Evolutionary conservation across 2,797 vertebrate genomes (phyloP).

Genomic region (Platyrinchus mystaceus): DNA sequence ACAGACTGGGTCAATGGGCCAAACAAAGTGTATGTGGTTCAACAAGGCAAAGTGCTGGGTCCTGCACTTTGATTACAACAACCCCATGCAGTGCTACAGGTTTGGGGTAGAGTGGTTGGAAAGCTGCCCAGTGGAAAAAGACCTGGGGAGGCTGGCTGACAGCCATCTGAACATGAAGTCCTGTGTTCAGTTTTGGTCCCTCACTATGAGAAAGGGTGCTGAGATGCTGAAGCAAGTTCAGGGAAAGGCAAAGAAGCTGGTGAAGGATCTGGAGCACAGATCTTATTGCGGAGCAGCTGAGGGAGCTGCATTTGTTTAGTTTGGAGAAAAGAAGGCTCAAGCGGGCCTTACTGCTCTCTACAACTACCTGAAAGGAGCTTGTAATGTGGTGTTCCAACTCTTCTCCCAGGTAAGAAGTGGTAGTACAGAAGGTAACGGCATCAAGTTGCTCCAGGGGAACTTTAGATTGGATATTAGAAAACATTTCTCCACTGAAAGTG

Average conservation of each 20-base stretch:
- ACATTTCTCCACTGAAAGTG: background rate
- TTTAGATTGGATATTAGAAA: background rate
- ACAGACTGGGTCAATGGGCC: too few relatives aligned
- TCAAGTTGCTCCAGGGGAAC: background rate
- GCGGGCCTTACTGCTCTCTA: background rate
- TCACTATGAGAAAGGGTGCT: background rate
- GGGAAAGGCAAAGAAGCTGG: background rate
- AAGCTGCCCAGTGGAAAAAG: background rate
- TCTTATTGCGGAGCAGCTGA: background rate
- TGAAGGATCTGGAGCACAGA: background rate
- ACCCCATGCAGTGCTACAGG: background rate
- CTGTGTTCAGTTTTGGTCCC: background rate
- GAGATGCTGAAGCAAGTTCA: background rate
- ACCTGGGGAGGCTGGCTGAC: background rate
- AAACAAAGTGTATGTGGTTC: background rate
- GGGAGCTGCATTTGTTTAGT: background rate
- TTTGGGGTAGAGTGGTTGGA: background rate
- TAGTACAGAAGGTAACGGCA: background rate
- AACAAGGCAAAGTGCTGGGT: background rate
- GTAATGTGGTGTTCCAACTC: rapidly evolving
- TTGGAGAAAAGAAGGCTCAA: background rate
- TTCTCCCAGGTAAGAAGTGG: background rate
- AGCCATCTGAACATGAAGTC: background rate
- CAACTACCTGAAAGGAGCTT: background rate
- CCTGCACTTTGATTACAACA: background rate